Evolutionary conservation across 2,797 vertebrate genomes (phyloP).

Genomic region (Pangasius sanitwongsei): DNA sequence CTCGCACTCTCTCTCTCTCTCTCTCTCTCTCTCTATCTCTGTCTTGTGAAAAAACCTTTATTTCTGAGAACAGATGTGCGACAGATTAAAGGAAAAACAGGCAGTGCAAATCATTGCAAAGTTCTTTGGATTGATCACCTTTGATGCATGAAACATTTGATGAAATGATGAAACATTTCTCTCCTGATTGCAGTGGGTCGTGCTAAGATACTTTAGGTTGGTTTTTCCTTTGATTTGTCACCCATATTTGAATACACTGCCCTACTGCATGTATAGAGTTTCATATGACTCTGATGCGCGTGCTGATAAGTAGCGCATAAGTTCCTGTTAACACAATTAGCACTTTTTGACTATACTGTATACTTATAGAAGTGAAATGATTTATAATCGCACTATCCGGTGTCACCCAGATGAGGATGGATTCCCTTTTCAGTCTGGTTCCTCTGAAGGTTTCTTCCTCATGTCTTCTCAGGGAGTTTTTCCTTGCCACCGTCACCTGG

Average conservation of each 20-base stretch:
- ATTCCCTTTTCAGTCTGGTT: background rate
- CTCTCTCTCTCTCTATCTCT: background rate
- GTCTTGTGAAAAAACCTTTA: background rate
- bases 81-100: background rate
- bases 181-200: background rate
- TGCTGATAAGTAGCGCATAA: background rate
- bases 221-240: background rate
- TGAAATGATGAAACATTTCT: background rate
- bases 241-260: too few species aligned
- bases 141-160: background rate
- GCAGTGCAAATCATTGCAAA: background rate
- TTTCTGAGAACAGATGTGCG: background rate
- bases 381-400: background rate
- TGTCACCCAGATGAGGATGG: background rate
- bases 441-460: background rate
- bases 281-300: background rate
- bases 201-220: background rate
- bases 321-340: background rate
- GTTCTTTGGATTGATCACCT: background rate
- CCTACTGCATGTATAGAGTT: background rate
- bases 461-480: background rate
- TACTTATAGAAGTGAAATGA: background rate
- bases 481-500: background rate
- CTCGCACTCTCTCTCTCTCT: background rate
- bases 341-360: background rate